Percentiles rank a stretch among this genome's conserved stretches.
These are phyloP conservation scores for Dissostichus mawsoni DNA, from an alignment of 2,113 vertebrate species.

Conservation along the genomic window DNA sequence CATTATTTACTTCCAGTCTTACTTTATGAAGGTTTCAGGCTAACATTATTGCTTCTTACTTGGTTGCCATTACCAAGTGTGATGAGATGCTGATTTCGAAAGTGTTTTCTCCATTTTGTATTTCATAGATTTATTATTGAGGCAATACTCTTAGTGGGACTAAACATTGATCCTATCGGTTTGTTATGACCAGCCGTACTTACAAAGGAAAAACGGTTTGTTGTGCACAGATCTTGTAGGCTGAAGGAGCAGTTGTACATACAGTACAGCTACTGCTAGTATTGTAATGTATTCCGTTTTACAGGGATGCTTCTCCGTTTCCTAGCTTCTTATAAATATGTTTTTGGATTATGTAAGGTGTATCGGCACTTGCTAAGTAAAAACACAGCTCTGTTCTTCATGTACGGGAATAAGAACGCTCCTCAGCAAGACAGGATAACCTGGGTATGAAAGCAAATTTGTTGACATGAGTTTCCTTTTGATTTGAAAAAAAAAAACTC, in stretches of 20 bases:
- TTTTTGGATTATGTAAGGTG: constrained; percentile 32
- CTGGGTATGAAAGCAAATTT: constrained; percentile 56
- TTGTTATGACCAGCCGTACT: too few relatives aligned
- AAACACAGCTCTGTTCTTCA: constrained; percentile 35
- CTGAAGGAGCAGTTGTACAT: background rate
- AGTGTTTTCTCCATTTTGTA: too few relatives aligned
- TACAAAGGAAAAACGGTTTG: too few relatives aligned
- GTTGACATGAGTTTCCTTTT: constrained; percentile 52
- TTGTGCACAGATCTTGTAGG: background rate
- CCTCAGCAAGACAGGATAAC: constrained; percentile 60
- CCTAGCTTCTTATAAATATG: background rate
- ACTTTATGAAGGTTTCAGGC: background rate
- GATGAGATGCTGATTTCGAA: too few relatives aligned
- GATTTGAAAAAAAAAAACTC: constrained; percentile 30
- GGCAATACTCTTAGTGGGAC: too few relatives aligned
- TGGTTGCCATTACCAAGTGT: background rate
- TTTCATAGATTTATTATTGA: too few relatives aligned
- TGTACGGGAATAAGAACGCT: constrained; percentile 18
- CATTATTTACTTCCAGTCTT: background rate
- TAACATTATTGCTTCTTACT: background rate
- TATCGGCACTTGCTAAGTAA: constrained; percentile 18
- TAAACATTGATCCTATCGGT: too few relatives aligned
- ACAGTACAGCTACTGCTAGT: background rate
- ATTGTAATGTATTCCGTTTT: constrained; percentile 2
- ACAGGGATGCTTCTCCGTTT: constrained; percentile 6